Evolutionary conservation across 2,113 vertebrate genomes (phyloP), one percentile per base, ranked within the genome.

Genomic region (Pedionomus torquatus): DNA sequence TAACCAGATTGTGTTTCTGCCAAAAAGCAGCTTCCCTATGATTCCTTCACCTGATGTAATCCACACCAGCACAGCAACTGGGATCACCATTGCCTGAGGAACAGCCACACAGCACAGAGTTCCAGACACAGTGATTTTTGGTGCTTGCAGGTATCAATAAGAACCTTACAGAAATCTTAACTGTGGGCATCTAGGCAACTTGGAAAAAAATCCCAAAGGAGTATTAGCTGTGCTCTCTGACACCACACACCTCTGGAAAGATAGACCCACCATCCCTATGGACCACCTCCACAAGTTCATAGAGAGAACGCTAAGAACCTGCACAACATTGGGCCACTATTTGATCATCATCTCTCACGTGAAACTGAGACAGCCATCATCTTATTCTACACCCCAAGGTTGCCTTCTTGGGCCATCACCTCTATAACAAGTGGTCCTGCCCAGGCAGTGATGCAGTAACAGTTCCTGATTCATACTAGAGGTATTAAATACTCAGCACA

Each of bases 391-490:
- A 37, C 41, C 28, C 19, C 39, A 10, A 48, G 5, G 41, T 16
- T 65, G 63, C 31, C 25, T 52, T 19, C 44, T 57, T 12, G 17
- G 64, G 8, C 65, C 44, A 31, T 6, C 35, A 19, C 25, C 39
- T 63, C 78, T 35, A 7, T 30, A 4, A 21, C 3, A 31, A 15
- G 35, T 8, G 31, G 31, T 2, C 2, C 75, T 74, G 26, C 55
- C 55, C 19, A 25, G 37, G n/a, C 8, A 63, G 41, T 1, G 0
- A 25, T 14, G 17, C 14, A 26, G 11, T 4, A 31, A 12, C 52
- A 43, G 10, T 4, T 11, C 44, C 37, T 2, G 0, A 9, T 5
- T 31, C 57, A 5, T 5, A 5, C 5, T 0, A 20, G 15, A 51
- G 43, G 21, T 48, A 41, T 48, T 63, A 1, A 76, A 70, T 8